Percentiles rank a stretch among this genome's conserved stretches.
Conservation (phyloP, 2,888 invertebrate genomes). For the Pheosia tremula region DNA sequence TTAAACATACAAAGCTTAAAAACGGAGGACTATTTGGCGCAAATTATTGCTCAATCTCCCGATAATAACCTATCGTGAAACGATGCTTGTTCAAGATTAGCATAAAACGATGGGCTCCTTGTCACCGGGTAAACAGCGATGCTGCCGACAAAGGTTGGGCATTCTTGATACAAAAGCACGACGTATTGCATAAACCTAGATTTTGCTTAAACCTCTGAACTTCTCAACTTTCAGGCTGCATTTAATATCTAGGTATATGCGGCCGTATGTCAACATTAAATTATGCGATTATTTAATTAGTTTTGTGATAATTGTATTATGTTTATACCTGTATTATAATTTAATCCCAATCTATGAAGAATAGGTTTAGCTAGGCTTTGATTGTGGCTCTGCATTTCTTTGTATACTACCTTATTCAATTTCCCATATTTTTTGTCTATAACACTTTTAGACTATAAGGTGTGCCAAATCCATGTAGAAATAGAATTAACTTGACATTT, state of each 20-base stretch:
- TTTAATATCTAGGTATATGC: not conserved
- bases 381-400: too few species aligned
- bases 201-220: constrained; percentile 54
- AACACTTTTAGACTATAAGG: not conserved
- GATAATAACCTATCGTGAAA: constrained; percentile 8
- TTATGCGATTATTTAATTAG: too few species aligned
- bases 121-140: constrained; percentile 63
- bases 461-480: not conserved
- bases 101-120: constrained; percentile 50
- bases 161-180: constrained; percentile 69
- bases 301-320: too few species aligned
- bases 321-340: too few species aligned
- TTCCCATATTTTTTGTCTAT: too few species aligned
- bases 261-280: too few species aligned
- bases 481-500: not conserved
- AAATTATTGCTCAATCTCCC: not conserved
- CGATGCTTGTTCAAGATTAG: constrained; percentile 27
- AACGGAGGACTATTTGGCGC: not conserved
- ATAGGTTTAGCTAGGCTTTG: too few species aligned
- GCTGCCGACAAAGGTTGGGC: constrained; percentile 68
- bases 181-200: constrained; percentile 53
- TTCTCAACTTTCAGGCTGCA: constrained; percentile 43
- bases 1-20: too few species aligned
- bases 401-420: too few species aligned
- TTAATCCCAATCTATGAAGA: too few species aligned